phyloP scores from a whole-genome alignment of 2,113 vertebrate genomes.

The Heterochromis multidens region DNA sequence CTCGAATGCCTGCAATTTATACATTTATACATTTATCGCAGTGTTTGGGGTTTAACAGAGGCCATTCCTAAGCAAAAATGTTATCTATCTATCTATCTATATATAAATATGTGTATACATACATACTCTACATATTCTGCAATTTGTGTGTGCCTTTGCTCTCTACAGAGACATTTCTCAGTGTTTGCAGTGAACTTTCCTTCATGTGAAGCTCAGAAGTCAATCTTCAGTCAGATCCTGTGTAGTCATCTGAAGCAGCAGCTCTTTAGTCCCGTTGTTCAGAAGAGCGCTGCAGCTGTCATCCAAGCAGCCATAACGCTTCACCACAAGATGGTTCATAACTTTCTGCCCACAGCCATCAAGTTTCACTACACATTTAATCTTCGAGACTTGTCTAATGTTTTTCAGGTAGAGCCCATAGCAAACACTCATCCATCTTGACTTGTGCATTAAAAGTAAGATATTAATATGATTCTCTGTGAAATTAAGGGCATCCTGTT shows the following conservation, averaged over 20 bases:
- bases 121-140: not conserved
- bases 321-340: conserved; percentile 73
- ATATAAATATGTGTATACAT: no score
- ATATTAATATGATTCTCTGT: not conserved
- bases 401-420: conserved; percentile 77
- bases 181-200: conserved; percentile 82
- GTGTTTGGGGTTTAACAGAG: not conserved
- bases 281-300: conserved; percentile 53
- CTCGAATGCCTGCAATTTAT: not conserved
- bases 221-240: conserved; percentile 80
- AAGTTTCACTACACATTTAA: conserved; percentile 84
- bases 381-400: conserved; percentile 73
- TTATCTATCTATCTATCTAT: no score
- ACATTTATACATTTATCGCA: not conserved
- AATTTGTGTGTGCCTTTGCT: not conserved
- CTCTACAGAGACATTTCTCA: conserved; percentile 79
- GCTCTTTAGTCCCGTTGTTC: conserved; percentile 61
- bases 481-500: conserved; percentile 79
- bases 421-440: not conserved
- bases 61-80: not conserved
- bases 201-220: conserved; percentile 67
- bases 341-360: conserved; percentile 75
- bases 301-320: conserved; percentile 73
- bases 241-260: conserved; percentile 72
- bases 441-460: not conserved